Percentiles rank a stretch among this genome's conserved stretches.
Evolutionary conservation across 2,888 invertebrate genomes (phyloP).

Genomic region (Erebia ligea): DNA sequence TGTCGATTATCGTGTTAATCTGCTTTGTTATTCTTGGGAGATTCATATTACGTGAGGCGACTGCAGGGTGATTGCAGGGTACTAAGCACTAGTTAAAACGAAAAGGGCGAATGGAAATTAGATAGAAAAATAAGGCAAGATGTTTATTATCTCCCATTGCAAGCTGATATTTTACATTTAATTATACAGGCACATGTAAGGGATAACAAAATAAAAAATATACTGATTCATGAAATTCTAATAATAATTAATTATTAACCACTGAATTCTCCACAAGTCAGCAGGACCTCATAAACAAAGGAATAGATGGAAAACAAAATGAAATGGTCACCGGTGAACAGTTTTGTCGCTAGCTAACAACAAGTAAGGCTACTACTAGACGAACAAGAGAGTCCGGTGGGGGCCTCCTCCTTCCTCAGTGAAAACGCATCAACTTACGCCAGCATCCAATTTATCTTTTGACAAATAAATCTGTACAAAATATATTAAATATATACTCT

Average conservation of each 20-base stretch:
- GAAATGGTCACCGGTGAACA: constrained; percentile 50
- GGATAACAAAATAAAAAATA: constrained; percentile 83
- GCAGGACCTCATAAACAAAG: constrained; percentile 83
- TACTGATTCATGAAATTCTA: constrained; percentile 79
- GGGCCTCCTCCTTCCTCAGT: constrained; percentile 74
- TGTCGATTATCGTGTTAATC: constrained; percentile 45
- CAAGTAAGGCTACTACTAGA: constrained; percentile 46
- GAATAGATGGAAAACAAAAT: constrained; percentile 74
- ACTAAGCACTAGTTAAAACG: constrained; percentile 37
- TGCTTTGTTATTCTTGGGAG: constrained; percentile 43
- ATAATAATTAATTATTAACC: constrained; percentile 64
- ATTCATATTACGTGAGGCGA: constrained; percentile 29
- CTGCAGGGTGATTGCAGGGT: background rate
- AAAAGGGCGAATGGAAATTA: constrained; percentile 68
- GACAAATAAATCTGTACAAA: constrained; percentile 84
- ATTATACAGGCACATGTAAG: constrained; percentile 75
- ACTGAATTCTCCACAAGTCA: constrained; percentile 78
- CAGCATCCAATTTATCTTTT: constrained; percentile 84
- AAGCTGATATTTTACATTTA: constrained; percentile 73
- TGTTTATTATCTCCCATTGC: constrained; percentile 79
- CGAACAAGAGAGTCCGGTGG: constrained; percentile 66
- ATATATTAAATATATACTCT: constrained; percentile 84
- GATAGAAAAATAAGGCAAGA: constrained; percentile 74
- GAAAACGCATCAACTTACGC: constrained; percentile 79
- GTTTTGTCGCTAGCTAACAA: constrained; percentile 35